Evolutionary conservation across 2,888 invertebrate species (phyloP).

Genomic region (Atethmia centrago): DNA sequence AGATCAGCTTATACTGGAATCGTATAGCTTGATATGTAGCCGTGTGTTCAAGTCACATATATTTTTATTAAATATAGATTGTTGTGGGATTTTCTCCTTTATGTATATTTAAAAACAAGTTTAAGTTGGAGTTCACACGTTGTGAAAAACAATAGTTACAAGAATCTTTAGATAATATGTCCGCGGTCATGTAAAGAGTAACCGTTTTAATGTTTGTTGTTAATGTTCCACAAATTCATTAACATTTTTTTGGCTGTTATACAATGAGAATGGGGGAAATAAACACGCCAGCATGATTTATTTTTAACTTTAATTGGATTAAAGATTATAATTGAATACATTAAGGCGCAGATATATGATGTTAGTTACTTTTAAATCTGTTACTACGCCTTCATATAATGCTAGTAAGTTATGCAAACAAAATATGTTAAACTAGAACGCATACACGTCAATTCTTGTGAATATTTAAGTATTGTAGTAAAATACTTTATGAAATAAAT

Average conservation of each 20-base stretch:
- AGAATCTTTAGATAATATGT: neutral
- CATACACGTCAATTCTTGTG: too few relatives aligned
- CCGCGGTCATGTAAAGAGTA: neutral
- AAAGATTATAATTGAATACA: neutral
- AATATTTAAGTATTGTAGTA: too few relatives aligned
- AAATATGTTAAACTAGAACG: too few relatives aligned
- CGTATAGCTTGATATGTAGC: too few relatives aligned
- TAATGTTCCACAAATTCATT: conserved; percentile 3
- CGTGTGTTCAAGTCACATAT: neutral
- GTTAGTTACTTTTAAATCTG: too few relatives aligned
- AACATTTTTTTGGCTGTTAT: neutral
- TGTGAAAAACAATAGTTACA: conserved; percentile 37
- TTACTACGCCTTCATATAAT: too few relatives aligned
- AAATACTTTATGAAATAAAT: too few relatives aligned
- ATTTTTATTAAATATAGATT: conserved; percentile 12
- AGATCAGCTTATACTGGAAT: too few relatives aligned
- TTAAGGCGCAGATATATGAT: too few relatives aligned
- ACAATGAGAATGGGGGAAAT: neutral
- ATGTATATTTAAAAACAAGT: neutral
- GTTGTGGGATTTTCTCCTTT: conserved; percentile 32
- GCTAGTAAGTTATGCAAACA: too few relatives aligned
- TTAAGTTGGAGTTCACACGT: conserved; percentile 18
- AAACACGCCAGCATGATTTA: neutral
- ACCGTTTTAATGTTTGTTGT: neutral
- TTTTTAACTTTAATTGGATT: conserved; percentile 1